These are phyloP conservation scores for Emydocephalus ijimae DNA, from an alignment of 2,113 vertebrate species.

Conservation along the genomic window DNA sequence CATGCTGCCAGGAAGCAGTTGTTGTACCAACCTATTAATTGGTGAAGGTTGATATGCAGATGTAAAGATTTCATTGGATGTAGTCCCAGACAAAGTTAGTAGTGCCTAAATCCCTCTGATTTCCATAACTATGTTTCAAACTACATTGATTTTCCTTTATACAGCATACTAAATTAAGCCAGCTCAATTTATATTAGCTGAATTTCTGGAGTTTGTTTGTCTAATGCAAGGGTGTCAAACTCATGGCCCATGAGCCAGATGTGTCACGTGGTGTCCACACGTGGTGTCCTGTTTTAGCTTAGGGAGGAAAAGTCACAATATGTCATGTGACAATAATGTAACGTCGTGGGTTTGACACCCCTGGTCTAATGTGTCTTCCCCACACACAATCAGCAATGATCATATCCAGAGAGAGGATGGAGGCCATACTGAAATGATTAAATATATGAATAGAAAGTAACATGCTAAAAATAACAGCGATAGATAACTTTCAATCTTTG, in stretches of 20 bases:
- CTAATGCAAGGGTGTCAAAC: background rate
- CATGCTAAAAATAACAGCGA: background rate
- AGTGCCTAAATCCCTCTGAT: background rate
- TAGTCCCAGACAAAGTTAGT: background rate
- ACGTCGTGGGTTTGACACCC: no score
- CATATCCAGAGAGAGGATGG: background rate
- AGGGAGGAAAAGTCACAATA: no score
- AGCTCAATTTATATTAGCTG: background rate
- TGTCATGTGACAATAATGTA: no score
- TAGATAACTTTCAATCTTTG: background rate
- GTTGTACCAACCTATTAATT: background rate
- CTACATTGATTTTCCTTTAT: background rate
- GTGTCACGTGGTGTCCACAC: no score
- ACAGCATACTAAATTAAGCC: background rate
- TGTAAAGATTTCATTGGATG: background rate
- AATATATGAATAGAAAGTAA: background rate
- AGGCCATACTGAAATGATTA: background rate
- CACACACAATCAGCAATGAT: background rate
- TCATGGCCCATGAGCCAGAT: no score
- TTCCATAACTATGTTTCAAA: background rate
- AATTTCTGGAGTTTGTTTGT: background rate
- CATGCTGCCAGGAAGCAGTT: background rate
- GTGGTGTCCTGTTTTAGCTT: no score
- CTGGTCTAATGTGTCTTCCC: background rate
- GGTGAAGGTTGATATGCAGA: background rate